Evolutionary conservation across 2,797 vertebrate species (phyloP).

Genomic region (Taeniopygia guttata): DNA sequence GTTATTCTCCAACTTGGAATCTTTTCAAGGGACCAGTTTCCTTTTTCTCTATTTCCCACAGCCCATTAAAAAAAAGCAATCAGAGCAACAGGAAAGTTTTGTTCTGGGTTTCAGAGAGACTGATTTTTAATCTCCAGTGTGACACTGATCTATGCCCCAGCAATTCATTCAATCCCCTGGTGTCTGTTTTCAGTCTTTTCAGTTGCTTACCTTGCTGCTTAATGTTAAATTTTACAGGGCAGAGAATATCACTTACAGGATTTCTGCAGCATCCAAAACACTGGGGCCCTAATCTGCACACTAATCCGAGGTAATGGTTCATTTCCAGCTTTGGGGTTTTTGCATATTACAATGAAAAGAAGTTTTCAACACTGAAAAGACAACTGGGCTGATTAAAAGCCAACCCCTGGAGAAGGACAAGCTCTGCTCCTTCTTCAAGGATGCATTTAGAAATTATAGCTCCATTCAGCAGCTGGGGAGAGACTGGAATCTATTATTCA

Average conservation of each 20-base stretch:
- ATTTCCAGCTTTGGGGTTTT: not conserved
- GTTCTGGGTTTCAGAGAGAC: not conserved
- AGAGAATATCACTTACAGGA: not conserved
- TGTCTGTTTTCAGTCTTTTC: not conserved
- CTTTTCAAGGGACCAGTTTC: not conserved
- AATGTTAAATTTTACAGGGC: not conserved
- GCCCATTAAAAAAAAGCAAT: not conserved
- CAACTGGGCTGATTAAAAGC: not conserved
- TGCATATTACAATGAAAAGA: not conserved
- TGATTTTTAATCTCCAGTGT: not conserved
- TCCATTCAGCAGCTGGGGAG: slow-evolving; percentile 1
- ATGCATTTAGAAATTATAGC: not conserved
- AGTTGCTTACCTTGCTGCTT: not conserved
- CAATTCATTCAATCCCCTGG: not conserved
- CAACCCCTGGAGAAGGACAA: not conserved
- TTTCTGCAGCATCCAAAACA: not conserved
- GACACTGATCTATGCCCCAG: not conserved
- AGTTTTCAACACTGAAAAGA: not conserved
- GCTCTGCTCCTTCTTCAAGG: not conserved
- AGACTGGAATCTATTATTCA: slow-evolving; percentile 10
- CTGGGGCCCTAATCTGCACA: not conserved
- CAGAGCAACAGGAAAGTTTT: not conserved
- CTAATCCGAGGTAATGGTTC: not conserved
- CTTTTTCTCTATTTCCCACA: not conserved
- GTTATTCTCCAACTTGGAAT: not conserved